Evolutionary conservation across 2,113 vertebrate species (phyloP), one percentile per base, ranked within the genome.

Genomic region (Tor tambroides): DNA sequence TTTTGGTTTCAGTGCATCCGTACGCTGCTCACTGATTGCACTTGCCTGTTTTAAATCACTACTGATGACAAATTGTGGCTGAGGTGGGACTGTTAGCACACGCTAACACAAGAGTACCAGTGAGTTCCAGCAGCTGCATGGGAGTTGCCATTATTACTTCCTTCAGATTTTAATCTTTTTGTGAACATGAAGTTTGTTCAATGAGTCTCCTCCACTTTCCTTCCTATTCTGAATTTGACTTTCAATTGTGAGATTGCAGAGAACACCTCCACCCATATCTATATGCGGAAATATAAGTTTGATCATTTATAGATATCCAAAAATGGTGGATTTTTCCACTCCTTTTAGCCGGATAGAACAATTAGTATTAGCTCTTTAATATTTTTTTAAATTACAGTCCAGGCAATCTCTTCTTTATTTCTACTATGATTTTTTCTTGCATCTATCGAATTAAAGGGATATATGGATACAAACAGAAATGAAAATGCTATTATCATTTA

Each of bases 131-230:
- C 43, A 43, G 75, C 89, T 89, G 86, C 76, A 63, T 86, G 89
- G 89, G 89, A 86, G 89, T 89, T 89, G 78, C 89, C 86, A 88
- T 89, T 89, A 89, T 89, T 89, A 89, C 89, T 89, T 88, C 89
- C 86, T 86, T 86, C 67, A 84, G 89, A 89, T 89, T 74, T 80
- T 32, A 86, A 89, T 89, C 89, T 89, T 75, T 83, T 89, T 89
- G 80, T 84, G 79, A 89, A 72, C 89, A 89, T 80, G 86, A 83
- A 84, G 86, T 88, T 87, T 88, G 84, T 89, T 89, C 89, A 89
- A 87, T 89, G 86, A 88, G 86, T 80, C 86, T 81, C 85, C 86
- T 86, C 87, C 86, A 86, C 85, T 89, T 89, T 89, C 89, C 89
- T 89, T 89, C 89, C 89, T 89, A 89, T 77, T 86, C 65, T 84